phyloP scores from a whole-genome alignment of 2,888 invertebrate species.

The Steinernema hermaphroditum region DNA sequence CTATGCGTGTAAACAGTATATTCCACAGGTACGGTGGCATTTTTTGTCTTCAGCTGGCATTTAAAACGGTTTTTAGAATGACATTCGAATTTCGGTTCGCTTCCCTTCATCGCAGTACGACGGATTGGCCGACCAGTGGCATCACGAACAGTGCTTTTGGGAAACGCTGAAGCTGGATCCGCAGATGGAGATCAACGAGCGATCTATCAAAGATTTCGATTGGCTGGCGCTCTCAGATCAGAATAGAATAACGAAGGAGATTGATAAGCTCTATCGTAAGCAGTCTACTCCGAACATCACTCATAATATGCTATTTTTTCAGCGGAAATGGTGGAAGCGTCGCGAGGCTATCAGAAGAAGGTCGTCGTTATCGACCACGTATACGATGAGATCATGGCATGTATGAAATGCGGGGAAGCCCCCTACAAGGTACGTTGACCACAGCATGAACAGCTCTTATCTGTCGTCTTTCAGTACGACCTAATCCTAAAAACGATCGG shows the following conservation, averaged over 20 bases:
- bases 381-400: background rate
- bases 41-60: background rate
- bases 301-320: too few relatives aligned
- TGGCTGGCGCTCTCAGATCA: background rate
- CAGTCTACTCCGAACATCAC: background rate
- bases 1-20: background rate
- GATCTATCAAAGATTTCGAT: constrained; percentile 7
- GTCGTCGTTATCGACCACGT: background rate
- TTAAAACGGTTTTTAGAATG: background rate
- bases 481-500: background rate
- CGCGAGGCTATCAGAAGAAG: background rate
- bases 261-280: constrained; percentile 21
- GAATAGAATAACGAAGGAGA: background rate
- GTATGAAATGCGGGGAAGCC: background rate
- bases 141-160: constrained; percentile 66
- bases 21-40: background rate
- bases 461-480: background rate
- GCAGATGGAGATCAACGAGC: constrained; percentile 1
- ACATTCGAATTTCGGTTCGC: constrained; percentile 14
- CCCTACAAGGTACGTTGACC: background rate
- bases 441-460: background rate
- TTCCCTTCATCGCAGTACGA: constrained; percentile 30
- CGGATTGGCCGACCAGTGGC: constrained; percentile 1
- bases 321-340: background rate
- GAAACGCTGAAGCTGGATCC: constrained; percentile 40